Percentiles rank a stretch among this genome's conserved stretches.
phyloP scores from a whole-genome alignment of 2,797 vertebrate species.

The Distichodus sexfasciatus region DNA sequence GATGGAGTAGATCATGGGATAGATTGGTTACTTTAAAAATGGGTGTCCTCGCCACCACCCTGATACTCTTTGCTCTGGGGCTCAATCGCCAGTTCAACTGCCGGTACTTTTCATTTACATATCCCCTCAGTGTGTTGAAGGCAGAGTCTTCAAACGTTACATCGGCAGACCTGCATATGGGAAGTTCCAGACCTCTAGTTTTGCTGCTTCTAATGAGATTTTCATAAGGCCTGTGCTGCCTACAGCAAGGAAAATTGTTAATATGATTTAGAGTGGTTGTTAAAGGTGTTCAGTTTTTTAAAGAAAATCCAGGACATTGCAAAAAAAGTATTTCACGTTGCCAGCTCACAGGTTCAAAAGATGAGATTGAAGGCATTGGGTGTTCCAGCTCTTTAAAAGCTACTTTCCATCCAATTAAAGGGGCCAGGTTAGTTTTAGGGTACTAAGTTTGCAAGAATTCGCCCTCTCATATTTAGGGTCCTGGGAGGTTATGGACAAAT shows the following conservation, averaged over 20 bases:
- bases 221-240: slow-evolving; percentile 15
- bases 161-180: background rate
- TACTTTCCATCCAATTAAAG: slow-evolving; percentile 52
- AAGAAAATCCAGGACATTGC: slow-evolving; percentile 18
- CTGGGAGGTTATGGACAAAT: slow-evolving; percentile 42
- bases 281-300: slow-evolving; percentile 29
- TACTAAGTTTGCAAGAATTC: slow-evolving; percentile 30
- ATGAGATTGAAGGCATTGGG: slow-evolving; percentile 28
- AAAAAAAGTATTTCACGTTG: slow-evolving; percentile 9
- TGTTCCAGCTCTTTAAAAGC: slow-evolving; percentile 48
- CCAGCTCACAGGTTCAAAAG: slow-evolving; percentile 30
- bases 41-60: background rate
- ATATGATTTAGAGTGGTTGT: slow-evolving; percentile 31
- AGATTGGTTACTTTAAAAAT: background rate
- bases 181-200: background rate
- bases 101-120: too few relatives aligned
- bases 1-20: slow-evolving; percentile 20
- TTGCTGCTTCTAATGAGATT: slow-evolving; percentile 23
- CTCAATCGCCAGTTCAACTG: too few relatives aligned
- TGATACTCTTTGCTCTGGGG: background rate
- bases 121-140: too few relatives aligned
- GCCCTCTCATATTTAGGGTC: slow-evolving; percentile 36
- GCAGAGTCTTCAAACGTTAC: background rate
- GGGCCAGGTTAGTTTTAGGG: slow-evolving; percentile 37
- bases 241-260: slow-evolving; percentile 19